phyloP scores from a whole-genome alignment of 2,888 invertebrate genomes.

The Trissolcus brochymenae region DNA sequence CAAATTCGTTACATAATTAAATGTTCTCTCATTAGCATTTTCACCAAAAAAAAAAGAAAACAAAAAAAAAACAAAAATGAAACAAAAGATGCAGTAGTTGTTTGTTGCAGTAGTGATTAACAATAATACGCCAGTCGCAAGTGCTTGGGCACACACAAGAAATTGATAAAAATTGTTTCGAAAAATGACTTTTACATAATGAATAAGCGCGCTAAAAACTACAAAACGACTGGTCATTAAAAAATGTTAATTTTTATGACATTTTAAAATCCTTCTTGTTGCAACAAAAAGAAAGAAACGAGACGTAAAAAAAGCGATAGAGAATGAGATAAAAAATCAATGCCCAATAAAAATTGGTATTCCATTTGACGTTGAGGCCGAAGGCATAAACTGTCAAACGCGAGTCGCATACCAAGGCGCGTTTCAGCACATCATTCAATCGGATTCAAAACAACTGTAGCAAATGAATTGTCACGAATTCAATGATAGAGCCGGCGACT shows the following conservation, averaged over 20 bases:
- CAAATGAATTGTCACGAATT: not conserved
- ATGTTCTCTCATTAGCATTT: too few species aligned
- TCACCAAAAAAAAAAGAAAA: too few species aligned
- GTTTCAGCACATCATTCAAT: not conserved
- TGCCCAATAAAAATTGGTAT: constrained; percentile 29
- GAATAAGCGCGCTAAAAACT: not conserved
- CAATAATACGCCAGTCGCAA: too few species aligned
- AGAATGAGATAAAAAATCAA: not conserved
- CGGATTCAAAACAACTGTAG: not conserved
- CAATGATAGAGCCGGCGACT: not conserved
- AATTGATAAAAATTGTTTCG: too few species aligned
- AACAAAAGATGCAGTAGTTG: too few species aligned
- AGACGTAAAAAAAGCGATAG: not conserved
- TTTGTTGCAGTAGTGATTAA: too few species aligned
- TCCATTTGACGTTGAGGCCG: constrained; percentile 20
- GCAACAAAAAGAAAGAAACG: constrained; percentile 2
- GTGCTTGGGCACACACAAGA: not conserved
- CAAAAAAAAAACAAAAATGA: too few species aligned
- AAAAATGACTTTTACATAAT: not conserved
- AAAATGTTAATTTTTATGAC: too few species aligned
- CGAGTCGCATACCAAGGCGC: constrained; percentile 19
- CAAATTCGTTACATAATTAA: too few species aligned
- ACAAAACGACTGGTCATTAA: too few species aligned
- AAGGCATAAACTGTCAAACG: constrained; percentile 19
- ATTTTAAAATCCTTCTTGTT: not conserved